Base-by-base conservation (phyloP, 2,888 invertebrate genomes). In the Listrodromus nycthemerus region DNA sequence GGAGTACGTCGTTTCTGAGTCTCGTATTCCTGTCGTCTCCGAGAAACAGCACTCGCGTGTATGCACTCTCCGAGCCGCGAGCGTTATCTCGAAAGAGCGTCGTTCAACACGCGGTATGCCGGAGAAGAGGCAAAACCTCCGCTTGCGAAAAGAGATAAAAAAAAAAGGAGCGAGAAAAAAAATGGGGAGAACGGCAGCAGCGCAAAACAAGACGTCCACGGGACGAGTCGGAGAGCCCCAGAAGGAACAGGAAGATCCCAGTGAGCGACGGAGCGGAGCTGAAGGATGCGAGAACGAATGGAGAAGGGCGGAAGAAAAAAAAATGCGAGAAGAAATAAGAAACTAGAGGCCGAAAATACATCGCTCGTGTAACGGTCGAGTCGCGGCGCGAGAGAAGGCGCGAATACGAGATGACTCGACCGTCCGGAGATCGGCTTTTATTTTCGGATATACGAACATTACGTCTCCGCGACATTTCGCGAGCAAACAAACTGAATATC, bases 171-270 rank as follows among this genome's bases (percentile, higher is more conserved):
- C 21, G 5, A 52, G n/a, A 66, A 45, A 73, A 69, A 37, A 37
- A 37, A 37, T 10, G 37, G 37, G 37, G 37, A 37, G 37, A 37
- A 7, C 37, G 45, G 65, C n/a, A 13, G 61, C 52, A 67, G 69
- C 27, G 73, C 41, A 21, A 69, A 78, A 70, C 73, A 74, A 67
- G 67, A 82, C 74, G 50, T 78, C 48, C 24, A 30, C 24, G 52
- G 45, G 19, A 67, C 13, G 58, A 77, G 77, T 16, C 37, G 74
- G 37, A 79, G 58, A 79, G 58, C 78, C 80, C 48, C 58, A 84
- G 76, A 75, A 81, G 77, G 55, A 84, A 50, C 77, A 81, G 80
- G 76, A 77, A 84, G 75, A 77, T 63, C 66, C 58, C 21, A 69
- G 63, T 63, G 45, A 75, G 75, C 77, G 77, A 37, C 55, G 33